A percentile compares a stretch with the other conserved stretches of the same genome.
phyloP scores from a whole-genome alignment of 1,140 invertebrate genomes.

The Drosophila pseudoananassae region DNA sequence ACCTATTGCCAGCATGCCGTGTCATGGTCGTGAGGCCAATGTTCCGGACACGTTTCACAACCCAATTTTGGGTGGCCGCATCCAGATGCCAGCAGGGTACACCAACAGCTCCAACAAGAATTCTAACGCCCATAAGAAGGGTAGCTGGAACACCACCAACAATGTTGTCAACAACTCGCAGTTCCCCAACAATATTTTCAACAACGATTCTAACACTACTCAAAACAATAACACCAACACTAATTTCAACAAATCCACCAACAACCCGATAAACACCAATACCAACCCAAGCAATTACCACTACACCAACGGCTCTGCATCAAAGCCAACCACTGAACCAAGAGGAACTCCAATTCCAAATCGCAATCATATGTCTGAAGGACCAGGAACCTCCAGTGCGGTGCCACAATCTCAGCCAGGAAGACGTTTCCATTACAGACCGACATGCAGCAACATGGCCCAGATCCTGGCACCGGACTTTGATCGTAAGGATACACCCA shows the following conservation, averaged over 20 bases:
- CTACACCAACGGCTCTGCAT: not conserved
- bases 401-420: not conserved
- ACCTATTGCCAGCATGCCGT: not conserved
- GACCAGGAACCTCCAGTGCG: not conserved
- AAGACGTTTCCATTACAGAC: not conserved
- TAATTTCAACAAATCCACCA: not conserved
- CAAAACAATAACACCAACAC: not conserved
- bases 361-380: too few species aligned
- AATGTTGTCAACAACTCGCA: not conserved
- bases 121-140: not conserved
- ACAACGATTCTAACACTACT: not conserved
- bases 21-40: not conserved
- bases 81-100: not conserved
- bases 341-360: not conserved
- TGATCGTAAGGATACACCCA: not conserved
- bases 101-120: not conserved
- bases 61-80: not conserved
- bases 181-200: not conserved
- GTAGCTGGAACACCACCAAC: not conserved
- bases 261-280: not conserved
- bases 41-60: not conserved
- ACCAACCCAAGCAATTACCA: too few species aligned
- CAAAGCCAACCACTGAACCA: not conserved
- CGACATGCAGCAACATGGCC: not conserved
- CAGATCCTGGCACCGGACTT: conserved; percentile 11